phyloP scores from a whole-genome alignment of 2,113 vertebrate genomes.

The Raphicerus campestris region DNA sequence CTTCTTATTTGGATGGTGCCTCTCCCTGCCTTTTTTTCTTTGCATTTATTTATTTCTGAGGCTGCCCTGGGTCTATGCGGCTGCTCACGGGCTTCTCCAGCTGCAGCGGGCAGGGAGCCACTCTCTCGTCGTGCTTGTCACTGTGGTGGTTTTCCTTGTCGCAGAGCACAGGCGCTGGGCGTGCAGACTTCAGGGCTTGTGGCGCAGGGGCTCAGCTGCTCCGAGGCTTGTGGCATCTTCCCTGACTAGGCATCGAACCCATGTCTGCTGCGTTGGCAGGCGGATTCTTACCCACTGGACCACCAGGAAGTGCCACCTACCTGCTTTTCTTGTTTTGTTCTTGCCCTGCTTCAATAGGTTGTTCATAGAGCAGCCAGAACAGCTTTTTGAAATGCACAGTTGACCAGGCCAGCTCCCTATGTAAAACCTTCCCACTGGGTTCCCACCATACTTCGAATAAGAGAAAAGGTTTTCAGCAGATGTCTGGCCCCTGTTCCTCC shows the following conservation, averaged over 20 bases:
- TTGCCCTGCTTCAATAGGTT: too few species aligned
- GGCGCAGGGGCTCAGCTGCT: background rate
- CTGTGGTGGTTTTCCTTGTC: fast-evolving
- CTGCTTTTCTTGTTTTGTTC: background rate
- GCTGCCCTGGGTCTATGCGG: background rate
- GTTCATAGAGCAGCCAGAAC: background rate
- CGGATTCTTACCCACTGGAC: background rate
- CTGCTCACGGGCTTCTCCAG: background rate
- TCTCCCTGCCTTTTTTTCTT: fast-evolving
- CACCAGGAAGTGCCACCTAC: background rate
- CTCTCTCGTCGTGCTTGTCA: background rate
- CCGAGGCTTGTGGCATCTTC: background rate
- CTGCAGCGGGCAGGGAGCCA: background rate
- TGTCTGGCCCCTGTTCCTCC: background rate
- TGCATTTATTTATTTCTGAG: background rate
- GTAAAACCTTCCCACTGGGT: background rate
- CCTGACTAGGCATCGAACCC: background rate
- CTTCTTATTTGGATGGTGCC: too few species aligned
- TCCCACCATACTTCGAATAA: background rate
- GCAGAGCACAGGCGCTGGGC: background rate
- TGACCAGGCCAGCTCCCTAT: too few species aligned
- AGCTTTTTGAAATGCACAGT: background rate
- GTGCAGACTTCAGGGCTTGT: fast-evolving
- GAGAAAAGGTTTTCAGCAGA: background rate
- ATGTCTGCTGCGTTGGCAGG: background rate